These are phyloP conservation scores for Ormyrus pomaceus DNA, from an alignment of 2,888 invertebrate genomes.

Conservation along the genomic window DNA sequence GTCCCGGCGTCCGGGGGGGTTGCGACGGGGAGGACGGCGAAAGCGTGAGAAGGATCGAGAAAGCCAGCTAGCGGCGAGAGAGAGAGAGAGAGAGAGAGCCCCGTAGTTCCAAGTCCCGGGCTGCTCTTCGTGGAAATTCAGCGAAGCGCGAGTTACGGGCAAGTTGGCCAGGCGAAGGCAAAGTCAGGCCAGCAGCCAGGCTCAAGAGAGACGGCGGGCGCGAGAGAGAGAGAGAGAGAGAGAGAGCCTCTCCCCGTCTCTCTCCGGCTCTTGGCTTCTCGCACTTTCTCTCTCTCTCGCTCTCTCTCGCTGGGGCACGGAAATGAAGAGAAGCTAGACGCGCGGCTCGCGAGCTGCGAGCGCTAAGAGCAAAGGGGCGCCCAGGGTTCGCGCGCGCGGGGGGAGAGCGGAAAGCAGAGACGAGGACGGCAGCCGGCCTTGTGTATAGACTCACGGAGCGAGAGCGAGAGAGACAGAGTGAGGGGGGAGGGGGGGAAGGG, in stretches of 20 bases:
- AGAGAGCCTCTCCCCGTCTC: too few species aligned
- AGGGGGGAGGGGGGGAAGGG: conserved; percentile 24
- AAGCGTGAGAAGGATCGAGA: conserved; percentile 1
- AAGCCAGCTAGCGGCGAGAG: conserved; percentile 4
- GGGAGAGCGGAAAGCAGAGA: conserved; percentile 2
- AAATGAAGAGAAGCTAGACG: not conserved
- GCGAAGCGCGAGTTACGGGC: conserved; percentile 71
- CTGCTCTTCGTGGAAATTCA: conserved; percentile 66
- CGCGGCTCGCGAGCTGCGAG: conserved; percentile 18
- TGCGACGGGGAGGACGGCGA: not conserved
- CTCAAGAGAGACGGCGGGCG: not conserved
- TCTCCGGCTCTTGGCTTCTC: too few species aligned
- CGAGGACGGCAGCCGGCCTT: not conserved
- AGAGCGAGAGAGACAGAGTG: conserved; percentile 3
- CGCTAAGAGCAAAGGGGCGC: conserved; percentile 54
- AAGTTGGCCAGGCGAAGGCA: conserved; percentile 68
- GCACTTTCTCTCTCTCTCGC: too few species aligned
- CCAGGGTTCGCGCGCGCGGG: not conserved
- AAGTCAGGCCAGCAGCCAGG: conserved; percentile 65
- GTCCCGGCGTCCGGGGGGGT: not conserved
- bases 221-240: not conserved
- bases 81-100: conserved; percentile 12
- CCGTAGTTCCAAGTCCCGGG: not conserved
- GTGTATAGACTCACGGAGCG: not conserved
- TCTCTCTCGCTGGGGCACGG: not conserved